These are phyloP conservation scores for Sigmodon hispidus DNA, from an alignment of 2,113 vertebrate species.

Conservation along the genomic window DNA sequence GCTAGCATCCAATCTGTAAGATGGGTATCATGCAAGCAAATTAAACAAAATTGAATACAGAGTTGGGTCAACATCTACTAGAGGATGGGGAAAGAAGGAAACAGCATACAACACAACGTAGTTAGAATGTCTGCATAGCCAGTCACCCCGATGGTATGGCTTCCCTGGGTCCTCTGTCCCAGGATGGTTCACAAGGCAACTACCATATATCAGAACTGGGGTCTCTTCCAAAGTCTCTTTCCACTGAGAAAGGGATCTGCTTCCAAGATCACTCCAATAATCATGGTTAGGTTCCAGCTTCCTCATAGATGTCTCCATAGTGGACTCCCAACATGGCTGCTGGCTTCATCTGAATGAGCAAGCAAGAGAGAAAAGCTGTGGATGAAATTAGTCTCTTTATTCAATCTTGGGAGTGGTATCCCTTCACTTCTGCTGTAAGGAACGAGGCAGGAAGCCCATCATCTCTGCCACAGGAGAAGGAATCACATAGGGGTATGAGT, in stretches of 20 bases:
- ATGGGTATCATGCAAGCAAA: neutral
- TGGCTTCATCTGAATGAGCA: neutral
- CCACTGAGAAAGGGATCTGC: neutral
- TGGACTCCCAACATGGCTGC: too few species aligned
- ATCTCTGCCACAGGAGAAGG: neutral
- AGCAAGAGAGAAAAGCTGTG: neutral
- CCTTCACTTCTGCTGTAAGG: neutral
- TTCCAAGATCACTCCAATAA: neutral
- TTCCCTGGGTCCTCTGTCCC: neutral
- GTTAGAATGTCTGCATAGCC: neutral
- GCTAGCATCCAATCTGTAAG: neutral
- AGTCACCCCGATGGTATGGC: neutral
- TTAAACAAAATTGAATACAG: conserved; percentile 7
- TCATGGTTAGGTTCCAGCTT: neutral
- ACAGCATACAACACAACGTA: neutral
- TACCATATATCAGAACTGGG: neutral
- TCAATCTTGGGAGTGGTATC: neutral
- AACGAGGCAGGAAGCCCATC: neutral
- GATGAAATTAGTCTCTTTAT: neutral
- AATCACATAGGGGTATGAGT: neutral
- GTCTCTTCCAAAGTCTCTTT: conserved; percentile 11
- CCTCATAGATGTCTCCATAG: neutral
- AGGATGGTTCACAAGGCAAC: neutral
- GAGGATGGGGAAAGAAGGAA: neutral
- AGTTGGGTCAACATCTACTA: neutral